Evolutionary conservation across 2,797 vertebrate genomes (phyloP).

Genomic region (Artibeus jamaicensis): DNA sequence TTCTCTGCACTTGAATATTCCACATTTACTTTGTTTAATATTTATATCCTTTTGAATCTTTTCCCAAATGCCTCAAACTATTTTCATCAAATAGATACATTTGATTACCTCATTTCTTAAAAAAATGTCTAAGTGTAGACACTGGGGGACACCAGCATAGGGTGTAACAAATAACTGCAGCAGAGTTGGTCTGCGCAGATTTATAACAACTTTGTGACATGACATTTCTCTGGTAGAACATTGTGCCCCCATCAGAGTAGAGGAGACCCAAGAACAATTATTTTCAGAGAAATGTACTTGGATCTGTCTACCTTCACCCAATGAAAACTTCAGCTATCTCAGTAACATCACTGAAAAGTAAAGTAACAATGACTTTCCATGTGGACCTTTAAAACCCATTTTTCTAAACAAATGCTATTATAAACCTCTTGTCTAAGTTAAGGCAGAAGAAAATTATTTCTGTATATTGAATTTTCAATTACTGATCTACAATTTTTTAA

Average conservation of each 20-base stretch:
- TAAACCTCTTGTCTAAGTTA: conserved; percentile 48
- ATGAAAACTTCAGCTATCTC: neutral
- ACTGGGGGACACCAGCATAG: neutral
- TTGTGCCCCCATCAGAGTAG: neutral
- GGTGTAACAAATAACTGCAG: neutral
- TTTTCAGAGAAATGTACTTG: neutral
- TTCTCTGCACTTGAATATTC: neutral
- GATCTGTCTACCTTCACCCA: neutral
- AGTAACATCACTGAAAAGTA: neutral
- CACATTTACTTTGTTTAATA: conserved; percentile 20
- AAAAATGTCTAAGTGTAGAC: neutral
- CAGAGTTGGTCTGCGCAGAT: neutral
- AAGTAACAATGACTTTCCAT: neutral
- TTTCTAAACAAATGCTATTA: conserved; percentile 52
- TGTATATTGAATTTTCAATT: conserved; percentile 52
- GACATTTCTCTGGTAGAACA: conserved; percentile 1
- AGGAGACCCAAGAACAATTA: neutral
- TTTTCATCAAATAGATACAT: conserved; percentile 51
- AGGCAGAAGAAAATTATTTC: conserved; percentile 36
- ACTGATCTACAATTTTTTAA: neutral
- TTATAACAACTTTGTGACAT: neutral
- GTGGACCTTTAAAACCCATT: neutral
- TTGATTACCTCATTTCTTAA: conserved; percentile 2
- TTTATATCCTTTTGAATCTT: conserved; percentile 4
- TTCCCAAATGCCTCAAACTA: neutral